Evolutionary conservation across 1,140 invertebrate species (phyloP), one percentile per base, ranked within the genome.

Genomic region (Panagrolaimus sp.): DNA sequence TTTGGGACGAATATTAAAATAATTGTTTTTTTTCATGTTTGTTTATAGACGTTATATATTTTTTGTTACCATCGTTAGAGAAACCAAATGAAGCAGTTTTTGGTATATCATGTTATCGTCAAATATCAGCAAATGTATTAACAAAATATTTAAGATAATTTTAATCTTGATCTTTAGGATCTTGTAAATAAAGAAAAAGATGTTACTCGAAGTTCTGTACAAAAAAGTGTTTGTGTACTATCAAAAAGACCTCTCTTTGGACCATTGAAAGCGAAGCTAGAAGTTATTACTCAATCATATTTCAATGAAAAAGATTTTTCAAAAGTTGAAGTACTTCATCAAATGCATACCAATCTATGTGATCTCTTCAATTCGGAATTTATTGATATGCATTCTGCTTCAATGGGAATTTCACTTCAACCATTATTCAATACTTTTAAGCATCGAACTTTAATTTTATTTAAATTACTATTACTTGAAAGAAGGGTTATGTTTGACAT

Each of bases 41-140:
- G 66, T 61, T 66, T 78, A 27, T 72, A 86, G 95, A 98, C 83
- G 94, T 93, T 0, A 91, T 96, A 65, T 98, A 91, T 85, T 98
- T 98, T 84, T 92, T 95, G 85, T 85, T 98, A 66, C 94, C 94
- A 42, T 91, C 92, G 77, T 85, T 92, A 25, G 89, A 87, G 16
- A 88, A 92, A 80, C 89, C 90, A 23, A 88, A 89, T 66, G 87
- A 89, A 75, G 96, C 93, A 47, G 88, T 98, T 9, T 98, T 90
- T 87, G 93, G 93, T 9, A 90, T 98, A 69, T 96, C 95, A 20
- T 98, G 96, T 86, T 98, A 96, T 84, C 87, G 93, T 72, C 96
- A 98, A 87, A 98, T 98, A 78, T 91, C 93, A 77, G 89, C 94
- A 14, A 91, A 94, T 86, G 92, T 94, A 86, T 83, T 72, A 20